Conservation (phyloP, 2,888 invertebrate genomes). For the Lepidonotus clava region DNA sequence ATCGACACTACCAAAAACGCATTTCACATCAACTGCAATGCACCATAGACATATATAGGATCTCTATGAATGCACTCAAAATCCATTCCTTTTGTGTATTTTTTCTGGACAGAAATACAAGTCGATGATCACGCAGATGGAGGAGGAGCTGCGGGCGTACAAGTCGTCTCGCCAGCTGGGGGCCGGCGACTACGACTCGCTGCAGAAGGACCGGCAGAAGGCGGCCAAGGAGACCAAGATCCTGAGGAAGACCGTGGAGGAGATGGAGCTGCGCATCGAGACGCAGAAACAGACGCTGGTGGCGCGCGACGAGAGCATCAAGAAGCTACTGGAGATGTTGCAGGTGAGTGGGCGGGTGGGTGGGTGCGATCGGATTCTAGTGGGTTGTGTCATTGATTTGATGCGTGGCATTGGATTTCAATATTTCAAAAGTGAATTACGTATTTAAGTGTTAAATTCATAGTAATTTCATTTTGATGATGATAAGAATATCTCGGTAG, state of each 20-base stretch:
- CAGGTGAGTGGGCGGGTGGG: slow-evolving; percentile 82
- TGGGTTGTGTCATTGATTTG: no score
- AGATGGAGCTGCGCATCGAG: slow-evolving; percentile 94
- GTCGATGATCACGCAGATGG: slow-evolving; percentile 23
- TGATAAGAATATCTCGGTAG: no score
- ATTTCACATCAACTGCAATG: no score
- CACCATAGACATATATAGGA: no score
- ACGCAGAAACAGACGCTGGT: slow-evolving; percentile 98
- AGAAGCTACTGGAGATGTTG: slow-evolving; percentile 98
- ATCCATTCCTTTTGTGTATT: neutral
- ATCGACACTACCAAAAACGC: no score
- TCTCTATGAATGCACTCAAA: neutral
- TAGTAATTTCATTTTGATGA: no score
- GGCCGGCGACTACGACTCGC: slow-evolving; percentile 78
- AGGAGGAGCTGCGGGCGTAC: slow-evolving; percentile 51
- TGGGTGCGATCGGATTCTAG: slow-evolving; percentile 88
- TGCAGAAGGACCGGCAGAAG: slow-evolving; percentile 96
- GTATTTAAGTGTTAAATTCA: no score
- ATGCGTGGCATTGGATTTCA: no score
- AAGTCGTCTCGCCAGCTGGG: neutral
- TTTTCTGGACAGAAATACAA: slow-evolving; percentile 47
- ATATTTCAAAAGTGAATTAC: no score
- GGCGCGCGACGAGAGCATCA: slow-evolving; percentile 98
- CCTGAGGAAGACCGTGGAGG: slow-evolving; percentile 64
- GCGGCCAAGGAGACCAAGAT: slow-evolving; percentile 83